Evolutionary conservation across 1,140 invertebrate species (phyloP), one percentile per base, ranked within the genome.

Genomic region (Drosophila neocordata): DNA sequence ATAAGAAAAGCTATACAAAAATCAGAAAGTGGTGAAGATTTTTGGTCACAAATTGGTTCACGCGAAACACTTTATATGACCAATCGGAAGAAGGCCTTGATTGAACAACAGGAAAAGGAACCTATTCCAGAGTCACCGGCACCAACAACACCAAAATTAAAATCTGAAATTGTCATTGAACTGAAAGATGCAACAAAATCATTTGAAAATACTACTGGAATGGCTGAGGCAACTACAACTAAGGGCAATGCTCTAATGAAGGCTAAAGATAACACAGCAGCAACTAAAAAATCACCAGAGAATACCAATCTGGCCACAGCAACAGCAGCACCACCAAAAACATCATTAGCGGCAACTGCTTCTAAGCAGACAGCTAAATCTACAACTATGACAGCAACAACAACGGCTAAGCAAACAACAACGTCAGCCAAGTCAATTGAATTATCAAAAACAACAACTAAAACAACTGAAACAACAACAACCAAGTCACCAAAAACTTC

Each of bases 21-120:
- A 63, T 91, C 90, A 3, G 89, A 90, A 2, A 92, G 91, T 38
- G 90, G 79, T 1, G 91, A 91, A 38, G 91, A 92, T 71, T 92
- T 92, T 67, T 92, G 91, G 91, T 77, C 83, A 0, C 79, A 90
- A 61, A 84, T 92, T 8, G 89, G 91, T 1, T 76, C 80, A 1
- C 52, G 91, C 7, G 91, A 92, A 65, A 90, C 91, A 1, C 65
- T 91, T n/a, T 90, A 91, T 63, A 90, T 91, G 88, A 85, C 52
- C 34, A 89, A 91, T 65, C 88, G 91, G 12, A 91, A 91, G 18
- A 87, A 92, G 68, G 65, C 68, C 11, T 18, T 78, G 7, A 53
- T 27, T 12, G 90, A 91, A 38, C 53, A 56, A 0, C 74, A 89
- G 44, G 65, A 77, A 53, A 63, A 66, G 34, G 56, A 63, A 1